A percentile compares a stretch with the other conserved stretches of the same genome.
phyloP scores from a whole-genome alignment of 2,888 invertebrate species.

The Archips xylosteana region DNA sequence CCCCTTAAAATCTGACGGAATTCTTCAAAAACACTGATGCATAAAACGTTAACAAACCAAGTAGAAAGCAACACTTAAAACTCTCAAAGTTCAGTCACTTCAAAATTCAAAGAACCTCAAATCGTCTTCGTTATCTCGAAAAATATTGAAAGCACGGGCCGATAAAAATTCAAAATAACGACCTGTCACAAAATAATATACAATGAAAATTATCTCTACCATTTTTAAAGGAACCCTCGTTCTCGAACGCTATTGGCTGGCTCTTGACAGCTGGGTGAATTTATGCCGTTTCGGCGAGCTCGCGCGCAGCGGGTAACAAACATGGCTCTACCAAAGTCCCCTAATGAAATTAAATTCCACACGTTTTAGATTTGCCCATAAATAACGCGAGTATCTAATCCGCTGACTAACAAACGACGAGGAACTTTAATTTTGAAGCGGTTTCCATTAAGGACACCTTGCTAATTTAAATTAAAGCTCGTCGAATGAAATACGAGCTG shows the following conservation, averaged over 20 bases:
- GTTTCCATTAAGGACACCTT: slow-evolving; percentile 21
- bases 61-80: slow-evolving; percentile 12
- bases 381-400: slow-evolving; percentile 83
- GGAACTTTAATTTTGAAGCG: slow-evolving; percentile 59
- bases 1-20: background rate
- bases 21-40: background rate
- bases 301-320: slow-evolving; percentile 82
- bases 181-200: slow-evolving; percentile 86
- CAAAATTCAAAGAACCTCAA: slow-evolving; percentile 50
- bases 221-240: slow-evolving; percentile 78
- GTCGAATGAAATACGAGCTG: background rate
- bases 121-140: slow-evolving; percentile 61
- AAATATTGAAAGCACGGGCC: slow-evolving; percentile 75
- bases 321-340: slow-evolving; percentile 80
- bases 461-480: background rate
- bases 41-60: background rate
- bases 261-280: slow-evolving; percentile 82
- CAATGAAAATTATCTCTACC: slow-evolving; percentile 84
- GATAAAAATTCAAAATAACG: slow-evolving; percentile 83
- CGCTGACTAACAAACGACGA: slow-evolving; percentile 80
- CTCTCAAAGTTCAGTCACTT: slow-evolving; percentile 41
- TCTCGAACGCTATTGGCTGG: slow-evolving; percentile 72
- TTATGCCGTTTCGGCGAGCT: slow-evolving; percentile 70
- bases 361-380: slow-evolving; percentile 82
- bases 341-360: slow-evolving; percentile 86